Evolutionary conservation across 1,140 invertebrate genomes (phyloP), one percentile per base, ranked within the genome.

Genomic region (Drosophila virilis): DNA sequence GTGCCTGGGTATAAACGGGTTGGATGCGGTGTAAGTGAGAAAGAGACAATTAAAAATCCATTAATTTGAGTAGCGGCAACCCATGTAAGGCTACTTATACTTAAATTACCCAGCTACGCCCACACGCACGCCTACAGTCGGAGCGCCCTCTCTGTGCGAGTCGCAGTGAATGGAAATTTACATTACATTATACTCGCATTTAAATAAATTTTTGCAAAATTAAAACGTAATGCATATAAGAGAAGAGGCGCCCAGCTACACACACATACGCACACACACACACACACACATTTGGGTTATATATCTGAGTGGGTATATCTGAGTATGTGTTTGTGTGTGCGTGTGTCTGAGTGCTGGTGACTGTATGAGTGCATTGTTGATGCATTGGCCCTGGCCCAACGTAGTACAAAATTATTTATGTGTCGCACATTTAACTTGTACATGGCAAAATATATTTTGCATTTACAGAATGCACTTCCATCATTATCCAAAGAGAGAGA

Each of bases 41-140:
- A 80, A 89, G 84, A 84, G 84, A 89, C 84, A 89, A 89, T 89
- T 89, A 89, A 89, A 89, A 89, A 89, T 89, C 84, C 84, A 89
- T 89, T 89, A 89, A 89, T 89, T 89, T 89, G 85, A 89, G 85
- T 84, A 84, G 85, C 84, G 70, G 84, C 75, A 73, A 78, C 64
- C 67, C 84, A 90, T 89, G 77, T 85, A 80, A 84, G 84, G 80
- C 84, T 89, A 89, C 84, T 74, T 77, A 77, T 71, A 66, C 68
- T 83, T 86, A 88, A 82, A 79, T 76, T 77, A 69, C 72, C 46
- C 62, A 22, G n/a, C 28, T 48, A 62, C 65, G 58, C 68, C 61
- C 62, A 61, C 50, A 33, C 54, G 50, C 48, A 46, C 66, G 35
- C 37, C 33, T 40, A 57, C 12, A 60, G 42, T 45, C 42, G 9